Base-by-base conservation (phyloP, 2,113 vertebrate genomes). In the Petrocephalus microphthalmus region DNA sequence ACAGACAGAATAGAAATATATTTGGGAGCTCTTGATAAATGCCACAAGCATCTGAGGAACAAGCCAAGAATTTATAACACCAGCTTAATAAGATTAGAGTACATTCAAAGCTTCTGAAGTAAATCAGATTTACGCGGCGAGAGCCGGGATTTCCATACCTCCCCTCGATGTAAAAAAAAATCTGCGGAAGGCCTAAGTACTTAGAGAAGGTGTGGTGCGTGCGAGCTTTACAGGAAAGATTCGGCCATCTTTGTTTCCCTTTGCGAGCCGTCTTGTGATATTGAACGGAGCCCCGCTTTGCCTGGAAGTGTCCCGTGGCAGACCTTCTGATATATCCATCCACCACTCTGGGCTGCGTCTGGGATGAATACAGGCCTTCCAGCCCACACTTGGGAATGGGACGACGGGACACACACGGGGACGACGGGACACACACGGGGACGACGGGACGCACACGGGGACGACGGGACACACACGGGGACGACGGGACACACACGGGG, bases 61-160 rank as follows among this genome's bases (percentile, higher is more conserved):
- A 64, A 86, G 56, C 56, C 85, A 86, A 60, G 85, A 86, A 86
- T 86, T 60, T 64, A 60, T 86, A 60, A 60, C 33, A 45, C 56
- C 56, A 20, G 85, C 19, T 17, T 86, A 86, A 86, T 86, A 86
- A n/a, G 85, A 86, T 86, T 86, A 86, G 56, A 22, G 19, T 19
- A 6, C 85, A 60, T 86, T 57, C 52, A 86, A 52, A 56, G 52
- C 53, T 51, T 37, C 54, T 42, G 53, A 60, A 85, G 15, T 85
- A 54, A 53, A 57, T 8, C 54, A 86, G 54, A 86, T 86, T 86
- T 86, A 60, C 53, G 11, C 33, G 45, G 51, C 54, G 47, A 20
- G 53, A 64, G 20, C 1, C 8, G 22, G 85, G 42, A 85, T 53
- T 86, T 86, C 54, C n/a, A 33, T 11, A 64, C n/a, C 51, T 53